A percentile compares a stretch with the other conserved stretches of the same genome.
These are phyloP conservation scores for Siniperca knerii DNA, from an alignment of 2,113 vertebrate species.

Conservation along the genomic window DNA sequence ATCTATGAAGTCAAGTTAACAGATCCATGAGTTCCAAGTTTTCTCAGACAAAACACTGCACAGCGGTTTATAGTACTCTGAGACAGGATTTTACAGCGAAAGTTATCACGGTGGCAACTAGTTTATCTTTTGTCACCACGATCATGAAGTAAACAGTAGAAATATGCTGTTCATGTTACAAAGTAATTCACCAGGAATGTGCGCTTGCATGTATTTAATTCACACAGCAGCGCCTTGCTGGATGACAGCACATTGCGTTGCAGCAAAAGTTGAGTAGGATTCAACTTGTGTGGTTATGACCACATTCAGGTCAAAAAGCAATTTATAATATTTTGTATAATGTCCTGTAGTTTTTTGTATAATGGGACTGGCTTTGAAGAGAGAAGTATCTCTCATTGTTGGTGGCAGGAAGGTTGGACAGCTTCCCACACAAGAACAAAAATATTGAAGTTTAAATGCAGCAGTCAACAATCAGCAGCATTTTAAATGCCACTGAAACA, in stretches of 20 bases:
- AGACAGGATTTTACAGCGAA: neutral
- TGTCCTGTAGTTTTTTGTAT: neutral
- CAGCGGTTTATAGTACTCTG: neutral
- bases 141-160: neutral
- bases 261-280: neutral
- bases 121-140: neutral
- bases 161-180: neutral
- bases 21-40: neutral
- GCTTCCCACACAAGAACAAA: neutral
- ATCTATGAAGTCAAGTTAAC: neutral
- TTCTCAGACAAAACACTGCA: neutral
- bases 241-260: neutral
- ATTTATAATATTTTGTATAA: neutral
- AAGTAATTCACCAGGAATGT: constrained; percentile 28
- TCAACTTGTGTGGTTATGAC: neutral
- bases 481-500: neutral
- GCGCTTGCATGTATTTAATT: neutral
- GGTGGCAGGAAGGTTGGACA: neutral
- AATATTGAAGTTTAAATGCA: neutral
- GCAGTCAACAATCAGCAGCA: neutral
- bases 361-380: neutral
- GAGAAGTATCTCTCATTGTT: neutral
- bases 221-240: neutral
- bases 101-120: neutral
- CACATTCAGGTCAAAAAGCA: neutral